Percentiles rank a stretch among this genome's conserved stretches.
Evolutionary conservation across 1,140 invertebrate genomes (phyloP).

Genomic region (Phocides pigmalion): DNA sequence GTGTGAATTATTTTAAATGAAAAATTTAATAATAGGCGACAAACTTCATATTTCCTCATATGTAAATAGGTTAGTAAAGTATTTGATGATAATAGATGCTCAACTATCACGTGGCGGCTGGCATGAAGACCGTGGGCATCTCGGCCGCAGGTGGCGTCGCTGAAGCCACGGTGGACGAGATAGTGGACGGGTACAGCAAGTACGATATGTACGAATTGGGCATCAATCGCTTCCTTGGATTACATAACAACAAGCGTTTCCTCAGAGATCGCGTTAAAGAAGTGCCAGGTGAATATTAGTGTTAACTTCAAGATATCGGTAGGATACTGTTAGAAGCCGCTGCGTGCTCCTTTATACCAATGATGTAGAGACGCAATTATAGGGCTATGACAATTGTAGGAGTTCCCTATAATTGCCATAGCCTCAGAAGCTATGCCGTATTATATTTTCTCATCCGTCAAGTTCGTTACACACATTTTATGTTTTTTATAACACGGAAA

Average conservation of each 20-base stretch:
- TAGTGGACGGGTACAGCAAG: slow-evolving; percentile 92
- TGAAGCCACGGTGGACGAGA: slow-evolving; percentile 94
- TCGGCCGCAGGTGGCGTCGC: slow-evolving; percentile 97
- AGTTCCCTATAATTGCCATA: too few relatives aligned
- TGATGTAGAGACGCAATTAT: too few relatives aligned
- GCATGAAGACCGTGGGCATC: slow-evolving; percentile 97
- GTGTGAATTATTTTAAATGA: too few relatives aligned
- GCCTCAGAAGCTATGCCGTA: too few relatives aligned
- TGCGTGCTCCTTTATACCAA: too few relatives aligned
- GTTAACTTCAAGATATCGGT: too few relatives aligned
- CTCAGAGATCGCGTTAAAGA: slow-evolving; percentile 96
- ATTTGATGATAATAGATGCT: slow-evolving; percentile 85
- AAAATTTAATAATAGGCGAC: too few relatives aligned
- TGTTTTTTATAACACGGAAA: too few relatives aligned
- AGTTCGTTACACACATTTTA: too few relatives aligned
- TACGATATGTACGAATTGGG: slow-evolving; percentile 96
- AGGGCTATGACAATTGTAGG: too few relatives aligned
- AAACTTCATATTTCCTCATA: neutral
- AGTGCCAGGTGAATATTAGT: slow-evolving; percentile 89
- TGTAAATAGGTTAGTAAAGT: neutral
- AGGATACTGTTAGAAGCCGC: too few relatives aligned
- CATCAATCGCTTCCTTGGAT: slow-evolving; percentile 95
- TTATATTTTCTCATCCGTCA: too few relatives aligned
- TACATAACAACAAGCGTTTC: slow-evolving; percentile 98
- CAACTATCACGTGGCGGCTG: slow-evolving; percentile 98